Base-by-base conservation (phyloP, 2,113 vertebrate species). In the Nicator chloris region DNA sequence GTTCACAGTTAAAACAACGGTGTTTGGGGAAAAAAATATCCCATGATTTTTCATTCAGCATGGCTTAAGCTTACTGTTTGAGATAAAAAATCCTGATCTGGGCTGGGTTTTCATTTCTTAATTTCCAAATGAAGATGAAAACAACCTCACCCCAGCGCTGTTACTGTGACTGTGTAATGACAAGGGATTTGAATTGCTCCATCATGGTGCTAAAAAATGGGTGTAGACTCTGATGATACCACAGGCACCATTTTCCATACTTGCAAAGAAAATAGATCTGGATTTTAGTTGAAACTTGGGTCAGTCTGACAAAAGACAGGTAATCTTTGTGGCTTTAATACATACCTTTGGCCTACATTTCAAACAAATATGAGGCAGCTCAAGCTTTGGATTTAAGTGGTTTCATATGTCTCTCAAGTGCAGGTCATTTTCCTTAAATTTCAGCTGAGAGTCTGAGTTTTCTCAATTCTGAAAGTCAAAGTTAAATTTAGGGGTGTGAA, bases 271-370 rank as follows among this genome's bases (percentile, higher is more conserved):
- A 93, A 54, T 3, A 39, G 86, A 59, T 59, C 66, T 80, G 75
- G 33, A 16, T 73, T 96, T 91, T 45, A 90, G 82, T 15, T 83
- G 91, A 95, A 95, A 86, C 47, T 82, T 86, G 13, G 47, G 92
- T 92, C 81, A 94, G 18, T 79, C n/a, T 92, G 93, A 95, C 87
- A 95, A 95, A 93, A 95, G 71, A 73, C 96, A 96, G 93, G 92
- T 95, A 91, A 83, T 66, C n/a, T 93, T 91, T 91, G 90, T 88
- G 87, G 88, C 76, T 94, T 93, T 78, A 44, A 80, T 92, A 37
- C 3, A 27, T 83, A 92, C 76, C 82, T 94, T 90, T 88, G 88
- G 82, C 64, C 79, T 83, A 63, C 39, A 83, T 94, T 94, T 96
- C 95, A 95, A 97, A 95, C 42, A 91, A 94, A 95, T 33, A 59